Base-by-base conservation (phyloP, 2,797 vertebrate species). In the Nyctibius grandis region DNA sequence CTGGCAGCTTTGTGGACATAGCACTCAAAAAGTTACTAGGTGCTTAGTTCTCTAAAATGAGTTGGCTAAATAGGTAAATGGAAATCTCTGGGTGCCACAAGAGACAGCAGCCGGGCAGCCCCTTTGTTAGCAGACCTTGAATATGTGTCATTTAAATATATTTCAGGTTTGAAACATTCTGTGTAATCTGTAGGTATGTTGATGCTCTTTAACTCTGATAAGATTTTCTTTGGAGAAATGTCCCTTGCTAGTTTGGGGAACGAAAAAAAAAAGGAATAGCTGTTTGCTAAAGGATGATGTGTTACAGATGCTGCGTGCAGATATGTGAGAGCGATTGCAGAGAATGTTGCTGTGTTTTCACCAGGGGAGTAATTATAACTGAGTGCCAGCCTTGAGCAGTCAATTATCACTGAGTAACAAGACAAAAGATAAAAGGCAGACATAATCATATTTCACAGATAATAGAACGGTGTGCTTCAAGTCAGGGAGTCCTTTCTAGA, bases 371-470 rank as follows among this genome's bases (percentile, higher is more conserved):
- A 93, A 95, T 95, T 94, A 91, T 56, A 76, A 73, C 48, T 4
- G 38, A 91, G 75, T 85, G 73, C 57, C 61, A 79, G 56, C 59
- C 73, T 86, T 86, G 38, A 90, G 69, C 83, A 69, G 73, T 69
- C 83, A 86, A 68, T 90, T 97, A 79, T 86, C 72, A 59, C 73
- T 28, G 65, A 77, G 47, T 65, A 78, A 88, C 78, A 84, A 83
- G 85, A 76, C 61, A 54, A 78, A 86, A 74, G 57, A 77, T 76
- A 85, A 88, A 85, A 82, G 56, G 34, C 69, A 92, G 57, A 59
- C 81, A 34, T 84, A 88, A 77, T 85, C 57, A 34, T 93, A 76
- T 87, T 87, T 94, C 59, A 72, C 63, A 85, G 94, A 75, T 75
- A 94, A 48, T 38, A 53, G 34, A 75, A 44, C 9, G 33, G 38